phyloP scores from a whole-genome alignment of 2,797 vertebrate genomes.

The Cichlasoma orientale region DNA sequence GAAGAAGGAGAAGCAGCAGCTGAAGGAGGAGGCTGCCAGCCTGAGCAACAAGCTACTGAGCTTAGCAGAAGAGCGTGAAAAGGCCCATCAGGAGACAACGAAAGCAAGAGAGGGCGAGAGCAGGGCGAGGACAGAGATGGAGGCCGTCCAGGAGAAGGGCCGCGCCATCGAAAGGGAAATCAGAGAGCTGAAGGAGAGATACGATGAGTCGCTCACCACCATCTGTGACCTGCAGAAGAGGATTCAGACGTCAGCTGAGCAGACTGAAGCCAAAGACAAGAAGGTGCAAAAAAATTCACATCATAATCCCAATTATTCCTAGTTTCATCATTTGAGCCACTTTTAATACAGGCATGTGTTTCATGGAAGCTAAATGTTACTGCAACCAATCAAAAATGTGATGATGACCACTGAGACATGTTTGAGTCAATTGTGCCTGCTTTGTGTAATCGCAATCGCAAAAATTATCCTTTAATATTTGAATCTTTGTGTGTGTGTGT shows the following conservation, averaged over 20 bases:
- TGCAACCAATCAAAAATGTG: background rate
- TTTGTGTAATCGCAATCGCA: background rate
- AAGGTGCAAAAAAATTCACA: conserved; percentile 81
- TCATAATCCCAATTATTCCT: background rate
- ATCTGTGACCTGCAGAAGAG: conserved; percentile 90
- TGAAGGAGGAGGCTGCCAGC: conserved; percentile 82
- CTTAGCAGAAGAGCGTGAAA: conserved; percentile 78
- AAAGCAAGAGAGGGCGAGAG: conserved; percentile 80
- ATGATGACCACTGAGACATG: background rate
- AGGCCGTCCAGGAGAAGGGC: conserved; percentile 82
- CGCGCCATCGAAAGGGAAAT: conserved; percentile 89
- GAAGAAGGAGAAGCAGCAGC: conserved; percentile 77
- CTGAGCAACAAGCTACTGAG: conserved; percentile 77
- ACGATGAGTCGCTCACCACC: conserved; percentile 87
- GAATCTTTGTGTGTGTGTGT: background rate
- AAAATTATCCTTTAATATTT: background rate
- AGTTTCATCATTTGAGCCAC: background rate
- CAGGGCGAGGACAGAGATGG: conserved; percentile 80
- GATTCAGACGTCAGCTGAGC: conserved; percentile 90
- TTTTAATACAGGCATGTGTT: background rate
- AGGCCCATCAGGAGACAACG: conserved; percentile 76
- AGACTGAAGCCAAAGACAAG: conserved; percentile 95
- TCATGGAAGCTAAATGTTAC: background rate
- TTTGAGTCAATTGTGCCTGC: background rate
- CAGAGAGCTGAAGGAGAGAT: conserved; percentile 88